Evolutionary conservation across 2,797 vertebrate genomes (phyloP).

Genomic region (Rhodeus uyekii): DNA sequence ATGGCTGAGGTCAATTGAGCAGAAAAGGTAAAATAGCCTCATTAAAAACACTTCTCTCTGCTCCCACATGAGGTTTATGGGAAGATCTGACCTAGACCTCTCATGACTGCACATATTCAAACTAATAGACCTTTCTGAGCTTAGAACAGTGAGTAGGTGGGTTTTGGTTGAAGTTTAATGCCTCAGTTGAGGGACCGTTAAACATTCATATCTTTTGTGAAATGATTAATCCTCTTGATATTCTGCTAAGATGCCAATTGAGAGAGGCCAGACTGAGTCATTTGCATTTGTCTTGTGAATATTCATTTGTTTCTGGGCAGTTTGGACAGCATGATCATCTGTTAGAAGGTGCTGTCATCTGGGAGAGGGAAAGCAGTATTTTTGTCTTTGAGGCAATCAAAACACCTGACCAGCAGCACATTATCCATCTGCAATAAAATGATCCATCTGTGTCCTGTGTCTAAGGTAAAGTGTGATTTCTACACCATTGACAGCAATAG

Average conservation of each 20-base stretch:
- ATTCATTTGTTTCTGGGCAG: constrained; percentile 60
- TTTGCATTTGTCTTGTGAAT: constrained; percentile 62
- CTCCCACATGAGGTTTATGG: background rate
- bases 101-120: background rate
- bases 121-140: background rate
- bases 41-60: constrained; percentile 4
- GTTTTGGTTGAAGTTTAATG: constrained; percentile 7
- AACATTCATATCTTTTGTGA: background rate
- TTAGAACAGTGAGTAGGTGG: background rate
- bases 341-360: constrained; percentile 62
- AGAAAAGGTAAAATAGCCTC: constrained; percentile 31
- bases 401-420: constrained; percentile 65
- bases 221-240: background rate
- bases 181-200: background rate
- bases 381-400: constrained; percentile 53
- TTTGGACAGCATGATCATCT: constrained; percentile 66
- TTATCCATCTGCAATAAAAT: background rate
- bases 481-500: background rate
- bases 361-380: constrained; percentile 54
- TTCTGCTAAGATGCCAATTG: background rate
- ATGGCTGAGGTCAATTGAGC: constrained; percentile 28
- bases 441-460: background rate
- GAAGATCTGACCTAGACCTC: background rate
- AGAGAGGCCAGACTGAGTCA: constrained; percentile 54
- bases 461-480: background rate